Evolutionary conservation across 2,888 invertebrate species (phyloP).

Genomic region (Caenorhabditis sulstoni): DNA sequence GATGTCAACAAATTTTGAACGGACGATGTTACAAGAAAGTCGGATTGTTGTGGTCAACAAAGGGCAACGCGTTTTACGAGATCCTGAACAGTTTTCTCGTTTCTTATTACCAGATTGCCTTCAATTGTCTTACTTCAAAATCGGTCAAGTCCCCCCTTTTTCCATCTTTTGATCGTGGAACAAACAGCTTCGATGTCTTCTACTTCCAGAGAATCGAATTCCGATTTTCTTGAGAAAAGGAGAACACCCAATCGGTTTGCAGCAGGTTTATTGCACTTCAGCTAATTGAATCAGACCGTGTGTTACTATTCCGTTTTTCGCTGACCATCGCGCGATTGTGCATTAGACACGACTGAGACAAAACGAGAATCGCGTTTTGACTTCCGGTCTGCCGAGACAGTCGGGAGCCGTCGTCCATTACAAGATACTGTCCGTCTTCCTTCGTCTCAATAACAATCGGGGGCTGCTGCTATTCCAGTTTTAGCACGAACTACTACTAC

Average conservation of each 20-base stretch:
- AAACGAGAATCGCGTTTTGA: constrained; percentile 7
- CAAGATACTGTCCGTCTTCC: not conserved
- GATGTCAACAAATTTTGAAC: not conserved
- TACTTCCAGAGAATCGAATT: constrained; percentile 30
- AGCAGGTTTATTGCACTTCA: constrained; percentile 57
- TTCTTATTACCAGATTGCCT: constrained; percentile 26
- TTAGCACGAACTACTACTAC: constrained; percentile 1
- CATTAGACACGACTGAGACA: constrained; percentile 22
- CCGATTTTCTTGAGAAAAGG: constrained; percentile 19
- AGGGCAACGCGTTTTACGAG: constrained; percentile 4
- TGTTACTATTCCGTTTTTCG: constrained; percentile 28
- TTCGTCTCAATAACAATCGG: not conserved
- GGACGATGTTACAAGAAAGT: not conserved
- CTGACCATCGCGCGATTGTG: constrained; percentile 43
- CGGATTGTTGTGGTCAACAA: not conserved
- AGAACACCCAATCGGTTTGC: constrained; percentile 31
- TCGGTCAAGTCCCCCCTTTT: constrained; percentile 33
- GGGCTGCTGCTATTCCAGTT: constrained; percentile 20
- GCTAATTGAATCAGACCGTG: constrained; percentile 49
- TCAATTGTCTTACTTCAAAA: constrained; percentile 22
- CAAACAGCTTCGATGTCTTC: not conserved
- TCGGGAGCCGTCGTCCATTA: constrained; percentile 25
- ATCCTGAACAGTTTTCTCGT: constrained; percentile 31
- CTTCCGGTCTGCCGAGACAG: constrained; percentile 39
- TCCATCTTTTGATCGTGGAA: constrained; percentile 37